These are phyloP conservation scores for Drosophila fungiperda DNA, from an alignment of 2,888 invertebrate species.

Conservation along the genomic window DNA sequence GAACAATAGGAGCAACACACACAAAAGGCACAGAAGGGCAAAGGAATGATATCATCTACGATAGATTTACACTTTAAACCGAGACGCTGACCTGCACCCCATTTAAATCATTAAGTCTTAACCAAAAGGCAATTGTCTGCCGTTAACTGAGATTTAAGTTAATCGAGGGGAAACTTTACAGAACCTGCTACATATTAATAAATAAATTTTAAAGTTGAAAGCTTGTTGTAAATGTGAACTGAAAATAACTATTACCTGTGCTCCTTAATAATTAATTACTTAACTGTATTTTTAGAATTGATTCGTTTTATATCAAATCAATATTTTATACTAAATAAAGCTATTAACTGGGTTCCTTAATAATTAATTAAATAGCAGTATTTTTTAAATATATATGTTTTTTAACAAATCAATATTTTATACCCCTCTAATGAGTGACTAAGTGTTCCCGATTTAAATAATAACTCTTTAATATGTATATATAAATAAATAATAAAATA, in stretches of 20 bases:
- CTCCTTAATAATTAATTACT: too few relatives aligned
- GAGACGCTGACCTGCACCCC: constrained; percentile 45
- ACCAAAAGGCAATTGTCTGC: constrained; percentile 25
- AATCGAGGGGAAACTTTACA: constrained; percentile 1
- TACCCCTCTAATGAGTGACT: neutral
- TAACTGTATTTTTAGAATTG: neutral
- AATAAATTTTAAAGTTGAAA: neutral
- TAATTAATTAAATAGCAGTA: too few relatives aligned
- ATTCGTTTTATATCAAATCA: neutral
- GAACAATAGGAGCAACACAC: constrained; percentile 58
- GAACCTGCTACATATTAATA: neutral
- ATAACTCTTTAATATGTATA: neutral
- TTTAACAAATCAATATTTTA: neutral
- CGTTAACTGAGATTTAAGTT: constrained; percentile 14
- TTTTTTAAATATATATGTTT: too few relatives aligned
- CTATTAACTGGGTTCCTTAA: too few relatives aligned
- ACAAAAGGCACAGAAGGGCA: constrained; percentile 2
- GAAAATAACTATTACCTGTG: neutral
- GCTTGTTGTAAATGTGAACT: neutral
- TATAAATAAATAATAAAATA: neutral
- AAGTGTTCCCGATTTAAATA: neutral
- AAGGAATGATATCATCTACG: constrained; percentile 24
- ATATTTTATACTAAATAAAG: neutral
- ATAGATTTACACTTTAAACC: constrained; percentile 39
- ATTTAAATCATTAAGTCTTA: constrained; percentile 41